These are phyloP conservation scores for Troilus luridus DNA, from an alignment of 2,888 invertebrate genomes.

Conservation along the genomic window DNA sequence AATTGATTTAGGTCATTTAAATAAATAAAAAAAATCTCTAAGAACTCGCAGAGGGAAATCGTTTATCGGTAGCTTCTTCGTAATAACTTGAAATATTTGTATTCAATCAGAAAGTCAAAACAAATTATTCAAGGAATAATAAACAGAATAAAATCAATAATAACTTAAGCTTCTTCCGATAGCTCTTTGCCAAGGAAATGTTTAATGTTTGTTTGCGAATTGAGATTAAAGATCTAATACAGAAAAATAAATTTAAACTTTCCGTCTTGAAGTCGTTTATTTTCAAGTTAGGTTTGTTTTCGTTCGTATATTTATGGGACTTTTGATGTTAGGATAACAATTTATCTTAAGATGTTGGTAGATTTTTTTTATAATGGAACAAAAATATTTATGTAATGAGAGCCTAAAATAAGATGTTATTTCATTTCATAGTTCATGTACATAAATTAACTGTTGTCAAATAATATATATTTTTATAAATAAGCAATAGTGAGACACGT, in stretches of 20 bases:
- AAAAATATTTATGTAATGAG: too few species aligned
- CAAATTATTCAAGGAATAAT: not conserved
- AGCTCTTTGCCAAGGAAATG: not conserved
- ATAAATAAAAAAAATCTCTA: not conserved
- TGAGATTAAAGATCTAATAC: constrained; percentile 17
- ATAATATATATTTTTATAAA: too few species aligned
- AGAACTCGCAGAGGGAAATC: not conserved
- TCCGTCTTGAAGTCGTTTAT: not conserved
- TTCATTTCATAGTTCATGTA: too few species aligned
- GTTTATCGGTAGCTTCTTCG: too few species aligned
- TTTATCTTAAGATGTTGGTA: not conserved
- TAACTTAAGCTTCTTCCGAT: not conserved
- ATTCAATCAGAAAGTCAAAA: not conserved
- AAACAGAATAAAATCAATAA: not conserved
- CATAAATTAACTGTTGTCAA: too few species aligned
- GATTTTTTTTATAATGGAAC: not conserved
- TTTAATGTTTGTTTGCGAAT: not conserved
- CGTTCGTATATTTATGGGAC: not conserved
- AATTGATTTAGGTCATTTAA: not conserved
- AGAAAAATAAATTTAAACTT: not conserved
- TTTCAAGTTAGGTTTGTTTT: not conserved
- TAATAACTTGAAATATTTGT: constrained; percentile 5
- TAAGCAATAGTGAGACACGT: too few species aligned
- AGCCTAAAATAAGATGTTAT: too few species aligned
- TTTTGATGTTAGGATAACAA: not conserved